phyloP scores from a whole-genome alignment of 1,140 invertebrate species.

The Oscheius sp. region DNA sequence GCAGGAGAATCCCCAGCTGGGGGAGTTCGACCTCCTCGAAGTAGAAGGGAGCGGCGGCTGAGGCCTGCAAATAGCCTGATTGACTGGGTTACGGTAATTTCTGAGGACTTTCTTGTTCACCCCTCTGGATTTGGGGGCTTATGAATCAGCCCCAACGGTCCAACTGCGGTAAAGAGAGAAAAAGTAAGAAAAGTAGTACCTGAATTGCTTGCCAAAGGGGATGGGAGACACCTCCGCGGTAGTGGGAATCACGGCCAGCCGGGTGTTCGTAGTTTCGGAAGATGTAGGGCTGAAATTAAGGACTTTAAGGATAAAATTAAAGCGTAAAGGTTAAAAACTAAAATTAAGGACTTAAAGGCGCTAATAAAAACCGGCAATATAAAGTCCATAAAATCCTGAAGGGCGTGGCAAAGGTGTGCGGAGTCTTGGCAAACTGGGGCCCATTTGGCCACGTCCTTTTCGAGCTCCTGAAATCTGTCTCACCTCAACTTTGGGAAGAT shows the following conservation, averaged over 20 bases:
- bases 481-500: constrained; percentile 70
- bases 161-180: no score
- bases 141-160: no score
- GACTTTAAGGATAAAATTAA: constrained; percentile 1
- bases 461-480: no score
- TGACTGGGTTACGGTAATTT: background rate
- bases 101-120: no score
- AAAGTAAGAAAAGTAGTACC: no score
- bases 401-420: no score
- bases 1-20: constrained; percentile 46
- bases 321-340: background rate
- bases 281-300: constrained; percentile 70
- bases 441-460: no score
- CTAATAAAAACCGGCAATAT: background rate
- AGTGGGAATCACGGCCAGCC: constrained; percentile 73
- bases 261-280: constrained; percentile 85
- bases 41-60: constrained; percentile 86
- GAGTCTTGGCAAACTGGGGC: no score
- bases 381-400: background rate
- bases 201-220: constrained; percentile 77
- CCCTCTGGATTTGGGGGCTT: no score
- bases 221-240: constrained; percentile 74
- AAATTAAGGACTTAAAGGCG: background rate
- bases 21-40: constrained; percentile 80
- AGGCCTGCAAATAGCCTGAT: constrained; percentile 69